Percentiles rank a stretch among this genome's conserved stretches.
phyloP scores from a whole-genome alignment of 2,888 invertebrate genomes.

The Microplitis manilae region DNA sequence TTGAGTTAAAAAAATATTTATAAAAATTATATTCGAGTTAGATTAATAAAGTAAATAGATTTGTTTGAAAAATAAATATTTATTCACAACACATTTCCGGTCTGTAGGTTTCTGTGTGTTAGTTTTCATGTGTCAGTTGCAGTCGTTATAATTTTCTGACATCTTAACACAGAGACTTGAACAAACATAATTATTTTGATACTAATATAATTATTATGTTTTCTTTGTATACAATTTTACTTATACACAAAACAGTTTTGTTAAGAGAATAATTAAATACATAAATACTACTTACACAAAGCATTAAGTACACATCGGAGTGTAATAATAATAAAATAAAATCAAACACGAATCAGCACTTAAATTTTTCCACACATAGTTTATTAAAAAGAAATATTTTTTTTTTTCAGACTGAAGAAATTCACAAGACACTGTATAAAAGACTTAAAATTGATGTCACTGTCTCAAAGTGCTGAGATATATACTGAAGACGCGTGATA shows the following conservation, averaged over 20 bases:
- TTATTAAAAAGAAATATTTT: neutral
- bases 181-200: neutral
- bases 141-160: neutral
- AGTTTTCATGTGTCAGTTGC: constrained; percentile 1
- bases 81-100: neutral
- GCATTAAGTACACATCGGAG: too few relatives aligned
- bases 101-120: neutral
- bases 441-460: constrained; percentile 29
- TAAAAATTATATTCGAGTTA: too few relatives aligned
- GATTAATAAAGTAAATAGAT: neutral
- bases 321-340: too few relatives aligned
- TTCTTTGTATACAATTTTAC: neutral
- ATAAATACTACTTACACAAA: neutral
- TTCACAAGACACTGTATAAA: constrained; percentile 32
- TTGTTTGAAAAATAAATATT: neutral
- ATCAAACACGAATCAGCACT: neutral
- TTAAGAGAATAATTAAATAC: neutral
- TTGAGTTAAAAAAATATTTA: too few relatives aligned
- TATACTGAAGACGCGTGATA: constrained; percentile 5
- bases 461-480: constrained; percentile 1
- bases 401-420: neutral
- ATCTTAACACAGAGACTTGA: neutral
- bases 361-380: neutral
- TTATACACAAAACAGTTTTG: neutral
- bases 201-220: neutral